Evolutionary conservation across 2,888 invertebrate species (phyloP).

Genomic region (Tricholauxania praeusta): DNA sequence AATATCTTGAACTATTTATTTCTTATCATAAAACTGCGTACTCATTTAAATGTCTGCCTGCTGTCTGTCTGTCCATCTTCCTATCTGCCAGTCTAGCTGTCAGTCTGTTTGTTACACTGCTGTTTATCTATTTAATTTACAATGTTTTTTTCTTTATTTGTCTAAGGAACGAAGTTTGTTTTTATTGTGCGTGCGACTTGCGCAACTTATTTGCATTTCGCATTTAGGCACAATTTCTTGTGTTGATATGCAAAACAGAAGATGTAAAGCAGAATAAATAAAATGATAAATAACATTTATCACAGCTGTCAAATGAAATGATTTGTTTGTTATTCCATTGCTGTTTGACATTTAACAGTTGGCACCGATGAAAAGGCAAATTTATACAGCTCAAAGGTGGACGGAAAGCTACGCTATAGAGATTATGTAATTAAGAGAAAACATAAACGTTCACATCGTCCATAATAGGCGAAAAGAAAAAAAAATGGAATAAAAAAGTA

Average conservation of each 20-base stretch:
- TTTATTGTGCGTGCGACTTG: neutral
- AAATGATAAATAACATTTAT: conserved; percentile 9
- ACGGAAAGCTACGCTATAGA: no score
- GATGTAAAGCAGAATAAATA: no score
- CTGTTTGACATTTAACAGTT: neutral
- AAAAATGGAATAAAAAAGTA: no score
- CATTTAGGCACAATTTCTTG: neutral
- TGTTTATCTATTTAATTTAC: no score
- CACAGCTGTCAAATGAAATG: conserved; percentile 21
- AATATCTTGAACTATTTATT: neutral
- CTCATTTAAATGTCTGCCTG: neutral
- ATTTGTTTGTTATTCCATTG: conserved; percentile 11
- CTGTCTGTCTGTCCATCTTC: neutral
- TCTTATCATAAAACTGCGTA: neutral
- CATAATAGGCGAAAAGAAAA: no score
- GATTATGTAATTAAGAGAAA: no score
- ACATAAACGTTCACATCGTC: no score
- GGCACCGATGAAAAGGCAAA: no score
- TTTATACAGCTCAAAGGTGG: no score
- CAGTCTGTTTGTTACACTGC: no score
- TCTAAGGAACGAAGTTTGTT: neutral
- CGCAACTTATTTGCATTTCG: conserved; percentile 11
- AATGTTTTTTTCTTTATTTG: no score
- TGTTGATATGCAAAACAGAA: neutral
- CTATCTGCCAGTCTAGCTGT: no score